Evolutionary conservation across 2,888 invertebrate genomes (phyloP), one percentile per base, ranked within the genome.

Genomic region (Bembecia ichneumoniformis): DNA sequence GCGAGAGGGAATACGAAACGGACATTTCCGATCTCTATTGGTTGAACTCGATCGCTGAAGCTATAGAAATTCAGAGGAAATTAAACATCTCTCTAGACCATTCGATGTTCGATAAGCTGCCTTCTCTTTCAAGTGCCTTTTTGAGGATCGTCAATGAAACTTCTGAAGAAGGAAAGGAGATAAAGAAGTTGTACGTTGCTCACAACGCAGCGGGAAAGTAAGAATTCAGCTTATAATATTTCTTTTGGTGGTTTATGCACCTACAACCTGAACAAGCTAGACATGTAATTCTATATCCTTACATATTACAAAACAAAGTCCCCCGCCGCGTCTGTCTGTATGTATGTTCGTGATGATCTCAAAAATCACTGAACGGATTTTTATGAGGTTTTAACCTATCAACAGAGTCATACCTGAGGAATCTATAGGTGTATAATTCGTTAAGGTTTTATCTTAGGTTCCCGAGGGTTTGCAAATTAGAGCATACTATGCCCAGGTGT

Each of bases 181-280:
- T 57, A 46, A 67, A 82, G 57, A 87, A 88, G 76, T 88, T 96
- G 34, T 93, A 90, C 55, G 88, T 94, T 14, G 92, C 94, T 0
- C 96, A 97, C 68, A 94, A 93, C 64, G 92, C 94, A 3, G 96
- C 94, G 74, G 93, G 90, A 64, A 88, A 88, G 90, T 92, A 71
- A 79, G 58, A 13, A 45, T 45, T 16, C 28, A 9, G 2, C 7
- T 9, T 20, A 20, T 20, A 9, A 9, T 10, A 35, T 35, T 9
- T 35, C 35, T 35, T 9, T 10, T 35, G 10, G 35, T 35, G n/a
- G n/a, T n/a, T n/a, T n/a, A n/a, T 20, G 5, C 20, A 20, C 7
- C 20, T 20, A 20, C 7, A 20, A 20, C 5, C 20, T 20, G 1
- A 20, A 20, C 7, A 1, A 20, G 20, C 20, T 20, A 20, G 20